A percentile compares a stretch with the other conserved stretches of the same genome.
Conservation (phyloP, 2,888 invertebrate genomes). For the Tachina lurida region DNA sequence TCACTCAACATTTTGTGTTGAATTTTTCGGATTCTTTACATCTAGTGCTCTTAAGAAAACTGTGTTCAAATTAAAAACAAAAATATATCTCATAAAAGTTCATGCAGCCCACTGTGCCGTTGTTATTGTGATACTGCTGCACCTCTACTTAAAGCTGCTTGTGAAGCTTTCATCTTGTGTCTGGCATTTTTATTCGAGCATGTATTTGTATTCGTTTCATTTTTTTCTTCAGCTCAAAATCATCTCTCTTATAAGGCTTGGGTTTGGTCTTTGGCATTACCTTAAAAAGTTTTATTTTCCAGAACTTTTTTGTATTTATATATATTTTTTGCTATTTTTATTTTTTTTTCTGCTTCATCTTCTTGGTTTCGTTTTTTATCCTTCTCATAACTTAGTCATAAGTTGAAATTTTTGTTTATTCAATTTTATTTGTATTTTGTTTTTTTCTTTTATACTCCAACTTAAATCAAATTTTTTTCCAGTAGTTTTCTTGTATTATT, state of each 20-base stretch:
- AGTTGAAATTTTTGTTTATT: slow-evolving; percentile 70
- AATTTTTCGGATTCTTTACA: no score
- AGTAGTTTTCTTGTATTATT: slow-evolving; percentile 32
- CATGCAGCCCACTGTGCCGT: slow-evolving; percentile 32
- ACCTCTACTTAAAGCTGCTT: slow-evolving; percentile 64
- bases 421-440: slow-evolving; percentile 60
- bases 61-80: no score
- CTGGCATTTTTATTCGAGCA: slow-evolving; percentile 51
- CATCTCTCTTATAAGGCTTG: slow-evolving; percentile 68
- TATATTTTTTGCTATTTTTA: slow-evolving; percentile 25
- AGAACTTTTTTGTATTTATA: slow-evolving; percentile 28
- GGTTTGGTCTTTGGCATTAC: slow-evolving; percentile 71
- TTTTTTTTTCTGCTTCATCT: slow-evolving; percentile 39
- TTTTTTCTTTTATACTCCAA: slow-evolving; percentile 18
- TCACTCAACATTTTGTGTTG: no score
- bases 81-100: not conserved
- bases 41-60: no score
- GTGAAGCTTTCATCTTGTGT: slow-evolving; percentile 68
- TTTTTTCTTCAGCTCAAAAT: slow-evolving; percentile 51
- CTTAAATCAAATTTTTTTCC: slow-evolving; percentile 34
- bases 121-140: slow-evolving; percentile 60
- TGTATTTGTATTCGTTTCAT: slow-evolving; percentile 47
- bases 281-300: slow-evolving; percentile 65
- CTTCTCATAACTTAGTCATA: slow-evolving; percentile 72
- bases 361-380: slow-evolving; percentile 59